Evolutionary conservation across 2,888 invertebrate genomes (phyloP).

Genomic region (Amiota mariae): DNA sequence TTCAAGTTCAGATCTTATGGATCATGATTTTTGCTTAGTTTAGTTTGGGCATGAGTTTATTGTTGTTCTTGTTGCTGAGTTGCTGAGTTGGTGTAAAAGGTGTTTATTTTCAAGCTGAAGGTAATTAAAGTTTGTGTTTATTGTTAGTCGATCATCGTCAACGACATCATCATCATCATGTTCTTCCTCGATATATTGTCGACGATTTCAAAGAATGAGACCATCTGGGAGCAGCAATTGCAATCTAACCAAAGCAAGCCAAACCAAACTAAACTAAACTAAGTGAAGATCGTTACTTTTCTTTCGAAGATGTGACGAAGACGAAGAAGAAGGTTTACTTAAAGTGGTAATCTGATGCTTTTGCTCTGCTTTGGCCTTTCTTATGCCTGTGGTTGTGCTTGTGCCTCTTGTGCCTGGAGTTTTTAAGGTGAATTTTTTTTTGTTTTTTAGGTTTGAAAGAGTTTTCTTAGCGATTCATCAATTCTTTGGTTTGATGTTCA

Average conservation of each 20-base stretch:
- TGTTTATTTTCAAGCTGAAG: constrained; percentile 59
- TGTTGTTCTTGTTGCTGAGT: not conserved
- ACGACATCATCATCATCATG: too few species aligned
- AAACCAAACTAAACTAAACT: not conserved
- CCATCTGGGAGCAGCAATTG: not conserved
- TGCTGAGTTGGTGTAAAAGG: constrained; percentile 36
- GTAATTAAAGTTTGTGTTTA: constrained; percentile 49
- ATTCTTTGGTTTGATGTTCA: constrained; percentile 4
- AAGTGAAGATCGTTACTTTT: constrained; percentile 12
- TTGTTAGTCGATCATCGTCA: constrained; percentile 16
- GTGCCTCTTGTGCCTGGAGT: constrained; percentile 36
- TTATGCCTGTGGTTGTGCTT: constrained; percentile 41
- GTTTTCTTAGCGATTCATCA: constrained; percentile 10
- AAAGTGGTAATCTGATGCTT: constrained; percentile 54
- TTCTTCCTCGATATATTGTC: not conserved
- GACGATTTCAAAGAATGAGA: constrained; percentile 33
- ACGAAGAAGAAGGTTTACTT: constrained; percentile 32
- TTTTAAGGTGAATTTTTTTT: constrained; percentile 58
- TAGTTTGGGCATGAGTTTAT: too few species aligned
- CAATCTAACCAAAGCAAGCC: too few species aligned
- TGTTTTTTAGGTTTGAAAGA: constrained; percentile 4
- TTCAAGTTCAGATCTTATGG: too few species aligned
- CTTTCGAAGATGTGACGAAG: constrained; percentile 42
- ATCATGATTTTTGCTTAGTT: too few species aligned
- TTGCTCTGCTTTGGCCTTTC: constrained; percentile 44